Percentiles rank a stretch among this genome's conserved stretches.
Evolutionary conservation across 2,113 vertebrate genomes (phyloP).

Genomic region (Callospermophilus lateralis): DNA sequence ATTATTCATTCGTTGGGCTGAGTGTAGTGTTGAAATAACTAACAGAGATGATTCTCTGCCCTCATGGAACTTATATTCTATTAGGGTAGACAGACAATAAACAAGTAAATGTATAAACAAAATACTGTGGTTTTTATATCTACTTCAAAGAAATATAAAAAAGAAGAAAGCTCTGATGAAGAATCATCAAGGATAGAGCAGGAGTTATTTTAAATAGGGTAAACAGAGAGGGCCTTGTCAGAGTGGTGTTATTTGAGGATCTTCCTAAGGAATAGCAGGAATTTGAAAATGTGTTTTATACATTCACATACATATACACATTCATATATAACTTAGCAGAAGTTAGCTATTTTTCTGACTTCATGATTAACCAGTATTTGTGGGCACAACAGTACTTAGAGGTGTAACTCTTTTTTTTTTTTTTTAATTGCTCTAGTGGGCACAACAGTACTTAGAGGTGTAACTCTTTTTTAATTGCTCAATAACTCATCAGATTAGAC

Average conservation of each 20-base stretch:
- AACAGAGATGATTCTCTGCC: background rate
- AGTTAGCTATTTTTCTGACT: conserved; percentile 30
- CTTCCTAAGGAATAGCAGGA: background rate
- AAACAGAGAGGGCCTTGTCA: background rate
- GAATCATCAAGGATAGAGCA: background rate
- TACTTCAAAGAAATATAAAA: conserved; percentile 48
- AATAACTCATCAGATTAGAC: background rate
- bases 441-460: background rate
- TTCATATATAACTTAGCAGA: background rate
- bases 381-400: background rate
- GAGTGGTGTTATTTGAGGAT: background rate
- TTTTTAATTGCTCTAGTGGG: background rate
- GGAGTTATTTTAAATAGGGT: conserved; percentile 20
- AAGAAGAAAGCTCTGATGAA: background rate
- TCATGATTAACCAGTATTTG: background rate
- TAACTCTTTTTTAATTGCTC: background rate
- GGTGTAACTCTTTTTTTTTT: background rate
- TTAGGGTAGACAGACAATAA: background rate
- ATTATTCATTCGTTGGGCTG: background rate
- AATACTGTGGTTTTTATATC: background rate
- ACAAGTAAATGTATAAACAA: conserved; percentile 3
- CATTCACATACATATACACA: background rate
- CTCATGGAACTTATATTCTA: background rate
- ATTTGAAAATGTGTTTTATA: background rate
- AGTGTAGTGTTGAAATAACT: background rate